Conservation (phyloP, 2,797 vertebrate species). For the Heliangelus exortis region DNA sequence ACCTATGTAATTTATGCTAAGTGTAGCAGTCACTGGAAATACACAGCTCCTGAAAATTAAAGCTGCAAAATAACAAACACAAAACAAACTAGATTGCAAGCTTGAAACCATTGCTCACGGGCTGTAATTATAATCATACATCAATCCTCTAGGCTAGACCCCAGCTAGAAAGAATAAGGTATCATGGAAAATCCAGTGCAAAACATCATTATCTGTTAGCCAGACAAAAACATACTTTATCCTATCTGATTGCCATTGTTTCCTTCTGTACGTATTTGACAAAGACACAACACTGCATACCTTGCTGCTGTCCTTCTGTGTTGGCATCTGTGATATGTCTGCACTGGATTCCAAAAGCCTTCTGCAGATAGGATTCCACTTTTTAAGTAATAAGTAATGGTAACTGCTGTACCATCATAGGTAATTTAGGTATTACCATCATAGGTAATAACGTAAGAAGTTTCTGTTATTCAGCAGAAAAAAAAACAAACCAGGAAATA, state of each 20-base stretch:
- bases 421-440: neutral
- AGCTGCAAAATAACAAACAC: constrained; percentile 32
- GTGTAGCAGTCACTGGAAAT: constrained; percentile 22
- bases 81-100: constrained; percentile 4
- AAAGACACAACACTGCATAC: neutral
- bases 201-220: neutral
- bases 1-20: constrained; percentile 56
- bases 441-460: neutral
- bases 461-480: neutral
- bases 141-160: neutral
- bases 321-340: neutral
- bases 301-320: neutral
- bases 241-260: neutral
- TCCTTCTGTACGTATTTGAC: neutral
- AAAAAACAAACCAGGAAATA: neutral
- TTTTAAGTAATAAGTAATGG: neutral
- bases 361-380: neutral
- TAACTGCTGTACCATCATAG: neutral
- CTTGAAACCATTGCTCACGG: constrained; percentile 12
- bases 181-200: neutral
- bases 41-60: constrained; percentile 17
- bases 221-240: neutral
- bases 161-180: neutral
- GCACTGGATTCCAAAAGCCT: neutral
- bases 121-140: constrained; percentile 32